phyloP scores from a whole-genome alignment of 2,113 vertebrate species.

The Mormyrus lacerda region DNA sequence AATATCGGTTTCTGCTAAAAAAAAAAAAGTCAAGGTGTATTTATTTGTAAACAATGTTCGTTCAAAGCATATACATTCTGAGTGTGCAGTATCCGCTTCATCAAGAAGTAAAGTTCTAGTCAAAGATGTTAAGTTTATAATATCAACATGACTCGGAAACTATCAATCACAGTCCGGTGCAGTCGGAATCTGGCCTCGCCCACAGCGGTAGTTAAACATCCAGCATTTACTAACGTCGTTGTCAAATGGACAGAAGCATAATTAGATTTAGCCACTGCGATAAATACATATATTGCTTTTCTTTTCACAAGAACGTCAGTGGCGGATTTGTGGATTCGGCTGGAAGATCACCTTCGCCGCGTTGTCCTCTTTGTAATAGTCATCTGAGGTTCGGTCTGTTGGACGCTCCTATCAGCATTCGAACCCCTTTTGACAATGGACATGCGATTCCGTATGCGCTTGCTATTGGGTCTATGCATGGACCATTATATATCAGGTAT shows the following conservation, averaged over 20 bases:
- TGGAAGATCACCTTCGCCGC: not conserved
- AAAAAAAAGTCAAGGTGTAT: not conserved
- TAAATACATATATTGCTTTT: conserved; percentile 33
- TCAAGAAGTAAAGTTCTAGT: not conserved
- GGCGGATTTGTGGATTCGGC: not conserved
- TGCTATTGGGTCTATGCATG: conserved; percentile 34
- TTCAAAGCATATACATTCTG: not conserved
- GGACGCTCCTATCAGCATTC: conserved; percentile 44
- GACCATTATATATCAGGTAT: conserved; percentile 35
- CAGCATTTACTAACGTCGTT: not conserved
- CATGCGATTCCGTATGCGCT: conserved; percentile 35
- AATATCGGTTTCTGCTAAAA: not conserved
- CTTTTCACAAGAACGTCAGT: not conserved
- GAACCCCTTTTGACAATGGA: conserved; percentile 35
- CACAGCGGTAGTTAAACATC: not conserved
- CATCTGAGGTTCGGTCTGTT: conserved; percentile 25
- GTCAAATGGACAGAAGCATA: conserved; percentile 35
- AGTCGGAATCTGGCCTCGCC: not conserved
- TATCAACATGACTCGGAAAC: not conserved
- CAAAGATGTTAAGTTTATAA: not conserved
- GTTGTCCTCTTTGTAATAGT: conserved; percentile 34
- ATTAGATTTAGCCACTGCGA: conserved; percentile 43
- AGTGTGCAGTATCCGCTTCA: not conserved
- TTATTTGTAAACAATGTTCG: not conserved
- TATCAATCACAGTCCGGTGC: not conserved